Percentiles rank a stretch among this genome's conserved stretches.
Evolutionary conservation across 1,140 invertebrate genomes (phyloP).

Genomic region (Megathymus violae): DNA sequence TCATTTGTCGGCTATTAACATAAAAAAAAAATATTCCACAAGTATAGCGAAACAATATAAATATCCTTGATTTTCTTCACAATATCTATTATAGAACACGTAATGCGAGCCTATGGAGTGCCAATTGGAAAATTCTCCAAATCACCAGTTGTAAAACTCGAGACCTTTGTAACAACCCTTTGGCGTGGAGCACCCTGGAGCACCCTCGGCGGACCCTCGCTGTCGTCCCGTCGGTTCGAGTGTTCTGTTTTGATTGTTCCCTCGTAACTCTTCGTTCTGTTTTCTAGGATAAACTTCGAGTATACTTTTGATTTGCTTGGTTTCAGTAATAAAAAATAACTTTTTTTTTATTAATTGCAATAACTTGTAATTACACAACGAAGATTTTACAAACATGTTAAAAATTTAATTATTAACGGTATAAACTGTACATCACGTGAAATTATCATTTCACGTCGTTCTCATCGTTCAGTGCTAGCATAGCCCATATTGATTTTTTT

Average conservation of each 20-base stretch:
- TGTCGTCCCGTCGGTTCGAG: slow-evolving; percentile 54
- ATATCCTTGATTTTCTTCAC: background rate
- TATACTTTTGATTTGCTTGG: slow-evolving; percentile 27
- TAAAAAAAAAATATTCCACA: too few species aligned
- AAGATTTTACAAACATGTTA: too few species aligned
- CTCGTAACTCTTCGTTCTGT: slow-evolving; percentile 45
- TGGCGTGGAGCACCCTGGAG: slow-evolving; percentile 53
- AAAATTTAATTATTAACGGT: too few species aligned
- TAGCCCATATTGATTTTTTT: too few species aligned
- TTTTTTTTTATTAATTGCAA: too few species aligned
- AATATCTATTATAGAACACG: slow-evolving; percentile 43
- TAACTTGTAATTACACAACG: too few species aligned
- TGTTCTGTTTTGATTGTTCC: slow-evolving; percentile 53
- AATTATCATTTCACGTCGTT: too few species aligned
- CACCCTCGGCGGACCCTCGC: slow-evolving; percentile 50
- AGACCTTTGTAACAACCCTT: slow-evolving; percentile 66
- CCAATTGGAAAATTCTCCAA: slow-evolving; percentile 65
- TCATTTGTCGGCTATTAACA: too few species aligned
- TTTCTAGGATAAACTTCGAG: slow-evolving; percentile 2
- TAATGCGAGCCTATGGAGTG: slow-evolving; percentile 43
- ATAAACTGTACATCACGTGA: too few species aligned
- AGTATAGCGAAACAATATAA: too few species aligned
- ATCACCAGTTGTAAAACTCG: slow-evolving; percentile 66
- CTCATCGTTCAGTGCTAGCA: too few species aligned
- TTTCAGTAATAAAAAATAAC: too few species aligned